phyloP scores from a whole-genome alignment of 2,888 invertebrate genomes.

The Harmothoe impar region DNA sequence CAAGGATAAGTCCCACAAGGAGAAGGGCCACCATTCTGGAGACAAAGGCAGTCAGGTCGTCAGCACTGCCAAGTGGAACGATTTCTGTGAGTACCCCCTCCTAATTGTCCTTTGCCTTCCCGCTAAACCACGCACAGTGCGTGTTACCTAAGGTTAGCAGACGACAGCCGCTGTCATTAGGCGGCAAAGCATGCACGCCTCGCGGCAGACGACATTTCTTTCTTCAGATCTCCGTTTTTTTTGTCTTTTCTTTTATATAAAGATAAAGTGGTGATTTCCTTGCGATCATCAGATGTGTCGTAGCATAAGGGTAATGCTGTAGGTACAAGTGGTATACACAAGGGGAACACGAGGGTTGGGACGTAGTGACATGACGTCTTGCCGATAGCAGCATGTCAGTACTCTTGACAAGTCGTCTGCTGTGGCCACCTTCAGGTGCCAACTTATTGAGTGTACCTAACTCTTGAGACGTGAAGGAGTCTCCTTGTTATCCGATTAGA shows the following conservation, averaged over 20 bases:
- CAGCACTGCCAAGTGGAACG: constrained; percentile 63
- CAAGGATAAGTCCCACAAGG: constrained; percentile 64
- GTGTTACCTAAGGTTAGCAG: constrained; percentile 1
- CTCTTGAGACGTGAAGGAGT: constrained; percentile 6
- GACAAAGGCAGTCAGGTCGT: constrained; percentile 63
- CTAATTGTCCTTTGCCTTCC: constrained; percentile 75
- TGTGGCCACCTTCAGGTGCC: neutral
- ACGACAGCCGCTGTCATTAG: neutral
- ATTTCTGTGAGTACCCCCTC: constrained; percentile 67
- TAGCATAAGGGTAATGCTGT: no score
- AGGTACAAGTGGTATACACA: no score
- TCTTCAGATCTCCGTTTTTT: no score
- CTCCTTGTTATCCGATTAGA: constrained; percentile 11
- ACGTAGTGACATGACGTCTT: no score
- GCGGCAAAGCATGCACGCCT: neutral
- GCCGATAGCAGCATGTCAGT: neutral
- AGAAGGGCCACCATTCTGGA: constrained; percentile 64
- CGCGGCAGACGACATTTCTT: neutral
- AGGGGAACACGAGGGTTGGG: no score
- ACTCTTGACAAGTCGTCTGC: neutral
- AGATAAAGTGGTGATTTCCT: no score
- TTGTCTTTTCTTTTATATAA: no score
- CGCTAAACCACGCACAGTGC: neutral
- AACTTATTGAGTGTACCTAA: constrained; percentile 9
- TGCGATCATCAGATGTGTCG: no score